Percentiles rank a stretch among this genome's conserved stretches.
These are phyloP conservation scores for Cariama cristata DNA, from an alignment of 2,113 vertebrate species.

Conservation along the genomic window DNA sequence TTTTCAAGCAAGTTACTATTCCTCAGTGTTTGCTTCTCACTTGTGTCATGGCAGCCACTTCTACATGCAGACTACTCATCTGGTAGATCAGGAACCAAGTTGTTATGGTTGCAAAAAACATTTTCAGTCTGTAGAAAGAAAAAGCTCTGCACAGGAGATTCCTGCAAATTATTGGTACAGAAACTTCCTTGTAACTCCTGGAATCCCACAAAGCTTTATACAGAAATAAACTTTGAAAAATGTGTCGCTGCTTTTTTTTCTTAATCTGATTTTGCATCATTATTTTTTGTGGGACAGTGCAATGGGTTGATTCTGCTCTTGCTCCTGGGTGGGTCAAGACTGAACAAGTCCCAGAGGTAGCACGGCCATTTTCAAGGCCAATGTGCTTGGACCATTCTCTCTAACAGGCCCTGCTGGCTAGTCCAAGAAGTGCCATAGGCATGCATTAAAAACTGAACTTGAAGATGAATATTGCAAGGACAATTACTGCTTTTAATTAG, in stretches of 20 bases:
- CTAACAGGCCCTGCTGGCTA: slow-evolving; percentile 34
- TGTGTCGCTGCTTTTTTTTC: rapidly evolving
- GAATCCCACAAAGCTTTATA: not conserved
- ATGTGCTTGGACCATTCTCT: not conserved
- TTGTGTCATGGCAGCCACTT: not conserved
- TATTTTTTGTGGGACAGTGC: not conserved
- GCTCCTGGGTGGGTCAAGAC: slow-evolving; percentile 36
- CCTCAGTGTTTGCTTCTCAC: not conserved
- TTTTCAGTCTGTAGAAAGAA: not conserved
- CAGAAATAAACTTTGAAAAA: not conserved
- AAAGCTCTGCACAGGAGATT: not conserved
- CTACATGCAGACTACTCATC: not conserved
- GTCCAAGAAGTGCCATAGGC: slow-evolving; percentile 40
- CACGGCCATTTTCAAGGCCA: not conserved
- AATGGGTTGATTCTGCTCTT: slow-evolving; percentile 16
- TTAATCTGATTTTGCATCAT: not conserved
- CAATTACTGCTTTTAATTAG: slow-evolving; percentile 64
- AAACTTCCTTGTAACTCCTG: not conserved
- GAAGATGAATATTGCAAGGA: slow-evolving; percentile 57
- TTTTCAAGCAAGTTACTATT: not conserved
- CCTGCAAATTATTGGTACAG: not conserved
- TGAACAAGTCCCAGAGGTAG: slow-evolving; percentile 15
- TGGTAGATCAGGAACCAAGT: not conserved
- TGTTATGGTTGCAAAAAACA: not conserved
- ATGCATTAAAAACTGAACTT: slow-evolving; percentile 58